Evolutionary conservation across 2,888 invertebrate species (phyloP).

Genomic region (Dryocosmus kuriphilus): DNA sequence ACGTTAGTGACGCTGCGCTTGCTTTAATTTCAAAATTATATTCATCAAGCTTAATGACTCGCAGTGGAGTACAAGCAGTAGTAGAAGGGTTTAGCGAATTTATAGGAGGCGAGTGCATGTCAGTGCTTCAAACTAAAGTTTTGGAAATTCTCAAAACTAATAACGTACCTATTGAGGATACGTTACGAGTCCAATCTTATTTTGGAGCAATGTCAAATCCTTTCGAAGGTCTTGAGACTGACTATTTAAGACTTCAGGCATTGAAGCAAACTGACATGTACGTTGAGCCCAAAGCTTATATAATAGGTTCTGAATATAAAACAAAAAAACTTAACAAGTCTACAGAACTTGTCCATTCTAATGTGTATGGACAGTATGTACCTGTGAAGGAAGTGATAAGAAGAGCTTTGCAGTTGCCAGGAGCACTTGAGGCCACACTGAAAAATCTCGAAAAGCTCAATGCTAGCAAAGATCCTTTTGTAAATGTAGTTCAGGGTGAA

Average conservation of each 20-base stretch:
- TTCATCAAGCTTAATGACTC: background rate
- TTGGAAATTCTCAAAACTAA: background rate
- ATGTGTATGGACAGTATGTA: background rate
- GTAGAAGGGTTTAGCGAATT: background rate
- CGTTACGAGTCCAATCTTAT: background rate
- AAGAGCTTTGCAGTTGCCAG: slow-evolving; percentile 2
- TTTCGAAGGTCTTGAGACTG: background rate
- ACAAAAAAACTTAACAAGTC: background rate
- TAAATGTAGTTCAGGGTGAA: slow-evolving; percentile 3
- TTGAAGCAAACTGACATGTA: background rate
- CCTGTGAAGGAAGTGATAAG: background rate
- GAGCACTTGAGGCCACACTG: background rate
- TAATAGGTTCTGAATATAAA: background rate
- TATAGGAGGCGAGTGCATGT: background rate
- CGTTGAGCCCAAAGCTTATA: background rate
- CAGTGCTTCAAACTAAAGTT: background rate
- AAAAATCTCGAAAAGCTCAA: background rate
- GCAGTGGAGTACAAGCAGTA: background rate
- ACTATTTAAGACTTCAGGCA: background rate
- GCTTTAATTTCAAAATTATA: slow-evolving; percentile 2
- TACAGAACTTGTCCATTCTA: background rate
- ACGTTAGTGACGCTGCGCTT: background rate
- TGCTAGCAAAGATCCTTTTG: background rate
- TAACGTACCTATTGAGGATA: background rate
- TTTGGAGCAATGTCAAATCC: background rate